A percentile compares a stretch with the other conserved stretches of the same genome.
These are phyloP conservation scores for Euleptes europaea DNA, from an alignment of 2,113 vertebrate species.

Conservation along the genomic window DNA sequence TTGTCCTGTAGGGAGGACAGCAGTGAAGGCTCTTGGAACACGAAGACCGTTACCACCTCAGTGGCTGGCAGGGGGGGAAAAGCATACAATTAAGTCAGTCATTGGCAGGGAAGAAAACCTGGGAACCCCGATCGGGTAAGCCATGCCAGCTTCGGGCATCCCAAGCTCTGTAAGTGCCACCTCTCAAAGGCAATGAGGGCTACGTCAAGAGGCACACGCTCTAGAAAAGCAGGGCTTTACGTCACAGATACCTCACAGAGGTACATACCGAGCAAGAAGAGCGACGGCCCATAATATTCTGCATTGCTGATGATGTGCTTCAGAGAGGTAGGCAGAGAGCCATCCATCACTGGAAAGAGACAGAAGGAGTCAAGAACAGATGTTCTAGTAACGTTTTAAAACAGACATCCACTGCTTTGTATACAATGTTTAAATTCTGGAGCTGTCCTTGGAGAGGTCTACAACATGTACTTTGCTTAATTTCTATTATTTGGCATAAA, in stretches of 20 bases:
- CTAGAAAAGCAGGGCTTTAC: background rate
- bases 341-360: constrained; percentile 87
- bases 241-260: background rate
- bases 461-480: background rate
- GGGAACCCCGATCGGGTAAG: background rate
- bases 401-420: too few species aligned
- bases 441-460: background rate
- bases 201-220: background rate
- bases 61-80: constrained; percentile 77
- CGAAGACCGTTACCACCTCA: constrained; percentile 96
- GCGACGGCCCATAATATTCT: constrained; percentile 94
- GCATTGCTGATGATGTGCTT: constrained; percentile 98
- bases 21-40: constrained; percentile 95
- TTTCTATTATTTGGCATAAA: background rate
- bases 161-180: background rate
- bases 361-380: background rate
- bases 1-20: constrained; percentile 95
- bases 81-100: background rate
- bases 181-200: background rate
- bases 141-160: background rate
- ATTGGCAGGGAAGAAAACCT: background rate
- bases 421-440: background rate
- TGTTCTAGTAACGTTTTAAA: background rate
- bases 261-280: constrained; percentile 89
- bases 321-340: constrained; percentile 94